Evolutionary conservation across 2,797 vertebrate genomes (phyloP), one percentile per base, ranked within the genome.

Genomic region (Girardinus metallicus): DNA sequence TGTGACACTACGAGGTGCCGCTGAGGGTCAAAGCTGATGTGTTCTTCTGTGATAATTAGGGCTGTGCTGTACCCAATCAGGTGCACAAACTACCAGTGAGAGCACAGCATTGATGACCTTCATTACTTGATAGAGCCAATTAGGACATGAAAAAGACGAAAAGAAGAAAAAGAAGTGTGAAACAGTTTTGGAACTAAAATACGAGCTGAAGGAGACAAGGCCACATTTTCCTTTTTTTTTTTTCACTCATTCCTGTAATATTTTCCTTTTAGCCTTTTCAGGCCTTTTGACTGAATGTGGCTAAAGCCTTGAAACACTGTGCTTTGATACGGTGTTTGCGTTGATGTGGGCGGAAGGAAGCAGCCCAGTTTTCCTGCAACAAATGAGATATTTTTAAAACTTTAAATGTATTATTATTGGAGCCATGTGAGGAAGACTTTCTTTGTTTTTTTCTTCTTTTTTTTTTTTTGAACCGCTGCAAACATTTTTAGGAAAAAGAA

Each of bases 1-100:
- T 81, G 77, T 82, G 73, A 85, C 53, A 73, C 55, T 31, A n/a
- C 62, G 81, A 82, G 73, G 83, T 83, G 80, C 34, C 72, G 75
- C 76, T 80, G 84, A 78, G 87, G 88, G 91, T 91, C 85, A 90
- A 78, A 60, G 8, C 76, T 62, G 81, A 89, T 89, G 73, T 83
- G 75, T 88, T 91, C 86, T 80, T 86, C 84, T 88, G 84, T 93
- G 90, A 93, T 96, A 95, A 96, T 94, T 93, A 95, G 94, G 89
- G 84, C 86, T 85, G 57, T 49, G 80, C 80, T 81, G 80, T 36
- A 80, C 78, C 85, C 90, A 87, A 88, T 91, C 88, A 89, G 85
- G 86, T 12, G 12, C 83, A 55, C 73, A 60, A 80, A 70, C 89
- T 51, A 81, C 80, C 64, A 78, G 87, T 85, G 88, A 89, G 86